Evolutionary conservation across 30 jellyfish, hydroid and myxozoan genomes (phyloP), one percentile per base, ranked within the genome.

Genomic region (Calvadosia cruxmelitensis): DNA sequence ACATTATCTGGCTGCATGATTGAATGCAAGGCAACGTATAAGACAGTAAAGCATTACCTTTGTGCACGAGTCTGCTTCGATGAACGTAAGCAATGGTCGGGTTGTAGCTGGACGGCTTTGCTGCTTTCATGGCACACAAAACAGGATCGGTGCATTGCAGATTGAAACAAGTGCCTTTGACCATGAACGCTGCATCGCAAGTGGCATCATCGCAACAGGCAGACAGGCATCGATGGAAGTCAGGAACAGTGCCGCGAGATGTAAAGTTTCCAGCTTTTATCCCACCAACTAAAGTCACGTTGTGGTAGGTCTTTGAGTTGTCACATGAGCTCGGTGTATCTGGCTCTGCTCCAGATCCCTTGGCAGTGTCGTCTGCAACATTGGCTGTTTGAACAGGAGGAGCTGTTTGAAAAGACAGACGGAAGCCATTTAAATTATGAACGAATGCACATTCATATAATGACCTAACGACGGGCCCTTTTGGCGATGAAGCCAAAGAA

Each of bases 101-200:
- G 70, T 67, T 68, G 79, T 82, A 89, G 20, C 90, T 50, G 27
- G 98, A 89, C 3, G 94, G 94, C 74, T 85, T 89, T 10, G 98
- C 98, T 20, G 82, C 61, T 51, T 82, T 82, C 26, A 34, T 52
- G 7, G 34, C 66, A 67, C 98, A 89, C 35, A 89, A 67, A 13
- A 63, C 76, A 27, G 70, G 69, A 52, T 70, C 70, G 28, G 35
- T 64, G 53, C 98, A 89, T 66, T 76, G 63, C 29, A 89, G 67
- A 0, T 93, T 70, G 49, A 89, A 89, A 53, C 98, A 89, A 2
- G 98, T 89, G 24, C 78, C 73, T 50, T 89, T 89, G 31, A 89
- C 98, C 98, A 89, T 81, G 71, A 89, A 89, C 1, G 98, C 98
- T 2, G 93, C 93, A 81, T 89, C 95, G 57, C 98, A 89, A 66